Percentiles rank a stretch among this genome's conserved stretches.
These are phyloP conservation scores for Petrosia ficiformis DNA, from an alignment of 37 sponge, comb jelly and placozoan species.

Conservation along the genomic window DNA sequence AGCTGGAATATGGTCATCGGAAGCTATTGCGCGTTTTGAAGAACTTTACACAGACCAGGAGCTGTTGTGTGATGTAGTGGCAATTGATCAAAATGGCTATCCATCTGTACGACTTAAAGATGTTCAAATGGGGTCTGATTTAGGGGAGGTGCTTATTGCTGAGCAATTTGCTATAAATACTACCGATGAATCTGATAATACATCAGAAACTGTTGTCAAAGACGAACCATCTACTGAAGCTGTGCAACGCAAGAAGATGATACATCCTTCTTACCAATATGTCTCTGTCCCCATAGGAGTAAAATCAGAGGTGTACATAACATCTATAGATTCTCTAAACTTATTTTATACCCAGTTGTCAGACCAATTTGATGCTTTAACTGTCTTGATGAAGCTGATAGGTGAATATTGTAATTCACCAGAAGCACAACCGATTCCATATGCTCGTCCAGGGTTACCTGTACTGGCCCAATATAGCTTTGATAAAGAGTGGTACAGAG, in stretches of 20 bases:
- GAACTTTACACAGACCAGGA: conserved; percentile 5
- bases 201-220: too few species aligned
- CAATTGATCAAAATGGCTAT: conserved; percentile 35
- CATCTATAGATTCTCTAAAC: conserved; percentile 18
- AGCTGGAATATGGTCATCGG: conserved; percentile 20
- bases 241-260: not conserved
- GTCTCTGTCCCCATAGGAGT: conserved; percentile 7
- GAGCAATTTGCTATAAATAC: not conserved
- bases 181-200: too few species aligned
- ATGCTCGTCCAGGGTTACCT: conserved; percentile 18
- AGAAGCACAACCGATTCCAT: not conserved
- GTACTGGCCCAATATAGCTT: conserved; percentile 58
- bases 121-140: not conserved
- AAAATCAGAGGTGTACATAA: conserved; percentile 17
- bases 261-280: conserved; percentile 4
- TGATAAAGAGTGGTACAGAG: conserved; percentile 73
- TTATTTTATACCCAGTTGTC: conserved; percentile 51
- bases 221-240: not conserved
- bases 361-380: not conserved
- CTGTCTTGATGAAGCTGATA: conserved; percentile 24
- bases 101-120: conserved; percentile 37
- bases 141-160: not conserved
- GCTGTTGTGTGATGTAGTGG: conserved; percentile 22
- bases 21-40: conserved; percentile 18
- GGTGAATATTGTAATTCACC: conserved; percentile 20